These are phyloP conservation scores for Drosophila pachea DNA, from an alignment of 1,140 invertebrate species.

Conservation along the genomic window DNA sequence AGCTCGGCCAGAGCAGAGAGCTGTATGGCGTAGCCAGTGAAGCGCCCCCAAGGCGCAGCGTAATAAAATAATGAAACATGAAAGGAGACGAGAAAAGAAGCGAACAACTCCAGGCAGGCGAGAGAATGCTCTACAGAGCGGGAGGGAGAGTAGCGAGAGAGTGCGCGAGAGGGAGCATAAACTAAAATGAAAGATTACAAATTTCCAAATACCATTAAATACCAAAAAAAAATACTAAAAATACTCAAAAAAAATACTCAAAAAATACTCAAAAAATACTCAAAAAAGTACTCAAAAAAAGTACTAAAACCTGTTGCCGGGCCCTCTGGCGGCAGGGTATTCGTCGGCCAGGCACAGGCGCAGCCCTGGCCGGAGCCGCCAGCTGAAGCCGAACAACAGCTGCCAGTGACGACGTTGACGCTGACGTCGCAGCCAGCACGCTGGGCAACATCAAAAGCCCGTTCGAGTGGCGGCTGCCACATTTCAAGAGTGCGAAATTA, in stretches of 20 bases:
- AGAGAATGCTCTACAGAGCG: constrained; percentile 1
- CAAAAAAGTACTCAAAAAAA: too few species aligned
- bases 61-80: constrained; percentile 49
- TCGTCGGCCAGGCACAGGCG: too few species aligned
- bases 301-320: too few species aligned
- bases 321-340: too few species aligned
- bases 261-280: too few species aligned
- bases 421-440: constrained; percentile 29
- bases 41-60: constrained; percentile 33
- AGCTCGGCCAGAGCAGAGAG: neutral
- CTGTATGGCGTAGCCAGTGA: constrained; percentile 3
- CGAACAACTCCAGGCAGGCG: neutral
- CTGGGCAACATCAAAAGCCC: constrained; percentile 69
- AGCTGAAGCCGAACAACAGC: constrained; percentile 43
- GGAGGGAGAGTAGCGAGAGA: neutral
- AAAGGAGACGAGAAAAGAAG: constrained; percentile 12
- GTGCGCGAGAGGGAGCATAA: neutral
- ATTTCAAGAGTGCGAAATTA: constrained; percentile 74
- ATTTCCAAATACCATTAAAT: too few species aligned
- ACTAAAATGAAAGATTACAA: neutral
- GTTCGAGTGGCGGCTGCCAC: constrained; percentile 69
- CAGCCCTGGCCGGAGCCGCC: neutral
- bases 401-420: constrained; percentile 19
- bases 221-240: too few species aligned
- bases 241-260: too few species aligned